Evolutionary conservation across 2,797 vertebrate species (phyloP), one percentile per base, ranked within the genome.

Genomic region (Bryconaethiops microstoma): DNA sequence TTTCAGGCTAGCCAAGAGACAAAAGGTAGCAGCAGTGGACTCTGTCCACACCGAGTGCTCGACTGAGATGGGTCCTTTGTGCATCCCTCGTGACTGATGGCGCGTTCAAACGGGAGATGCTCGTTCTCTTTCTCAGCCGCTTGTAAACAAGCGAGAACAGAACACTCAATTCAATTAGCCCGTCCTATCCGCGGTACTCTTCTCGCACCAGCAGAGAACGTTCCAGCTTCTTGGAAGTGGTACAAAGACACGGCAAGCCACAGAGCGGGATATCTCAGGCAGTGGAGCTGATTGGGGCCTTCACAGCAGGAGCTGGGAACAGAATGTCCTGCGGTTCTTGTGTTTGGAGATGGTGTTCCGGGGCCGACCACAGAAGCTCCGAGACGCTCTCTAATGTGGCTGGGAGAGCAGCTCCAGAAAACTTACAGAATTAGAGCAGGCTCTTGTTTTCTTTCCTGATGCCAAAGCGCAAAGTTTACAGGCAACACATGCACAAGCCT

Each of bases 291-390:
- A 83, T 83, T 70, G 71, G 79, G 78, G 72, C 40, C 55, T 83
- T 86, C 68, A 63, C 74, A 83, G 83, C 63, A 77, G 50, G 74
- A 80, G 74, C 10, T 64, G 59, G 80, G 90, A 90, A 92, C 90
- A 92, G 89, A 90, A 89, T 81, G 87, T 92, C 82, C 88, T 84
- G 74, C 63, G 86, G 73, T 74, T 80, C 77, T 54, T n/a, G 17
- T 81, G 77, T 83, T 80, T 81, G 62, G 73, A 83, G 68, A 86
- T 69, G 79, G 45, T 76, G 69, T 62, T 76, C 65, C 42, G 62
- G 67, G 77, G 19, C 40, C 29, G 29, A 70, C 80, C 77, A 5
- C 77, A 67, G 12, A 40, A 69, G 54, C 62, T 74, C 54, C 50
- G 40, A 77, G 73, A 73, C 52, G 48, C 63, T 55, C 65, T 86